These are phyloP conservation scores for Eulemur rufifrons DNA, from an alignment of 2,113 vertebrate genomes.

Conservation along the genomic window DNA sequence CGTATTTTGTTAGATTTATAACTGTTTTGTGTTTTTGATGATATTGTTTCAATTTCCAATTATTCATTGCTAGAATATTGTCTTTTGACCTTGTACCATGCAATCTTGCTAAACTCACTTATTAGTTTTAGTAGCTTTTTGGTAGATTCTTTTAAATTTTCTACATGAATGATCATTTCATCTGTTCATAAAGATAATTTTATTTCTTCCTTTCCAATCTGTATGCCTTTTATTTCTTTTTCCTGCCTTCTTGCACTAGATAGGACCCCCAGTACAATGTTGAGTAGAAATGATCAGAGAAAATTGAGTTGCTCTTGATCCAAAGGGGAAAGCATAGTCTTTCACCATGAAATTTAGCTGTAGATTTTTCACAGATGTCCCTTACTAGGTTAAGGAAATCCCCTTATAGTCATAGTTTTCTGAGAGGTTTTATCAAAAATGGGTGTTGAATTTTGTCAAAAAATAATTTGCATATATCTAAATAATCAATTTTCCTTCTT, in stretches of 20 bases:
- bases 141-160: slow-evolving; percentile 10
- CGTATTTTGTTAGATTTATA: background rate
- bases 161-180: background rate
- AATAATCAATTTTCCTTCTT: background rate
- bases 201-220: slow-evolving; percentile 24
- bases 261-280: background rate
- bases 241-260: background rate
- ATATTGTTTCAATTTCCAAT: slow-evolving; percentile 15
- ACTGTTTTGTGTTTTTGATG: background rate
- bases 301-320: background rate
- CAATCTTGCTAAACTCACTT: slow-evolving; percentile 8
- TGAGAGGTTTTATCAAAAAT: background rate
- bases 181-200: slow-evolving; percentile 22
- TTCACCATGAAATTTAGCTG: background rate
- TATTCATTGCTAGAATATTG: background rate
- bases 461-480: background rate
- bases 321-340: background rate
- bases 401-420: background rate
- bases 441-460: background rate
- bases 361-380: background rate
- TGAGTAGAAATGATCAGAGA: background rate
- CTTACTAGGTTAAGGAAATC: background rate
- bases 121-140: slow-evolving; percentile 24
- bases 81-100: background rate
- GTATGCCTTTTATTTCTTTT: background rate